Conservation (phyloP, 1,140 invertebrate species). For the Wasmannia auropunctata region DNA sequence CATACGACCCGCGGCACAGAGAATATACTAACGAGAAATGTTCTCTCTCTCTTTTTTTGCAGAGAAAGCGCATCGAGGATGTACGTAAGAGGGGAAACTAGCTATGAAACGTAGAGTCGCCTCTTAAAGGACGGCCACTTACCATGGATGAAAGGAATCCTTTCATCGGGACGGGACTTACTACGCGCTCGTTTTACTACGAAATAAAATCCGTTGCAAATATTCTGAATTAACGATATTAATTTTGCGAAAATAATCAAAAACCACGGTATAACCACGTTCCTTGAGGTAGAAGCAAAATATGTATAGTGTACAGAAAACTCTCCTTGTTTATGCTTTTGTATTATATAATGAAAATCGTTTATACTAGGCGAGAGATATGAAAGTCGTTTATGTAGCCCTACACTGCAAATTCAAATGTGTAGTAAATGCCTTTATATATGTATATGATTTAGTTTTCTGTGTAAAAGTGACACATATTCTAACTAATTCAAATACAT, state of each 20-base stretch:
- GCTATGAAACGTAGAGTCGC: constrained; percentile 57
- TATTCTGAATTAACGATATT: constrained; percentile 27
- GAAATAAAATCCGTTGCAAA: constrained; percentile 2
- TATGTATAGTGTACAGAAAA: background rate
- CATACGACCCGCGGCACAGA: background rate
- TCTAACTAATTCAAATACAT: too few species aligned
- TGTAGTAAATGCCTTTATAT: too few species aligned
- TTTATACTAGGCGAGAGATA: too few species aligned
- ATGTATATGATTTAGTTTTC: too few species aligned
- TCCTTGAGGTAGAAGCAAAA: background rate
- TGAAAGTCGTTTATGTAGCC: too few species aligned
- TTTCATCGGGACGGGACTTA: constrained; percentile 35
- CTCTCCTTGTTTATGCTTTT: background rate
- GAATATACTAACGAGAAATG: constrained; percentile 54
- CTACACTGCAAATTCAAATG: too few species aligned
- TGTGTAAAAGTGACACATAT: too few species aligned
- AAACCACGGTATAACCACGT: background rate
- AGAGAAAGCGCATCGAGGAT: constrained; percentile 87
- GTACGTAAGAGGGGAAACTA: constrained; percentile 84
- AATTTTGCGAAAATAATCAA: constrained; percentile 18
- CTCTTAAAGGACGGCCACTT: constrained; percentile 55
- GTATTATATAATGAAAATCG: background rate
- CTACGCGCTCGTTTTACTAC: constrained; percentile 30
- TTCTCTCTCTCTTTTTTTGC: constrained; percentile 82
- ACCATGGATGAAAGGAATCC: constrained; percentile 47